phyloP scores from a whole-genome alignment of 37 sponge, comb jelly and placozoan genomes.

The Haliclona indistincta region DNA sequence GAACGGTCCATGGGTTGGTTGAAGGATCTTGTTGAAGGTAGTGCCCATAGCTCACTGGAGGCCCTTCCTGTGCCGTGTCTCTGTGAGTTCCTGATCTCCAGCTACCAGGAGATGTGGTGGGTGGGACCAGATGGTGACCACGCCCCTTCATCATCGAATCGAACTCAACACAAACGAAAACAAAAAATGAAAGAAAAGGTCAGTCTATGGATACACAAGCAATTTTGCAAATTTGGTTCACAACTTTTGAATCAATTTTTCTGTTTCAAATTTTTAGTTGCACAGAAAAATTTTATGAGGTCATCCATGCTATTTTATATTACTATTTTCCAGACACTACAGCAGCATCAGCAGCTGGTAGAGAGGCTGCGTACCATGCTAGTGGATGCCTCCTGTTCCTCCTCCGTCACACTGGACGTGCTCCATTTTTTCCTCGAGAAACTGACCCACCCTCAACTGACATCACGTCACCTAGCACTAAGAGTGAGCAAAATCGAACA shows the following conservation, averaged over 20 bases:
- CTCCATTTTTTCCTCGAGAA: conserved; percentile 72
- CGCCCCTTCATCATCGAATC: conserved; percentile 19
- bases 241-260: neutral
- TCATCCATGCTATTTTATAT: no score
- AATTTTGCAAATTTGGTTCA: no score
- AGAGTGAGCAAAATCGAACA: conserved; percentile 62
- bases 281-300: no score
- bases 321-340: conserved; percentile 38
- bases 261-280: neutral
- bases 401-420: conserved; percentile 33
- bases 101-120: conserved; percentile 48
- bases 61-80: conserved; percentile 93
- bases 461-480: conserved; percentile 46
- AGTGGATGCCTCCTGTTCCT: conserved; percentile 25
- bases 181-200: conserved; percentile 63
- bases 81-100: conserved; percentile 95
- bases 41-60: conserved; percentile 88
- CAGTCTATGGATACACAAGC: neutral
- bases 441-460: conserved; percentile 43
- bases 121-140: conserved; percentile 15
- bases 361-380: conserved; percentile 50
- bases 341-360: conserved; percentile 61
- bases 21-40: conserved; percentile 86
- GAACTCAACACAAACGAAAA: conserved; percentile 63
- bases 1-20: conserved; percentile 93